Evolutionary conservation across 1,140 invertebrate genomes (phyloP), one percentile per base, ranked within the genome.

Genomic region (Drosophila triauraria): DNA sequence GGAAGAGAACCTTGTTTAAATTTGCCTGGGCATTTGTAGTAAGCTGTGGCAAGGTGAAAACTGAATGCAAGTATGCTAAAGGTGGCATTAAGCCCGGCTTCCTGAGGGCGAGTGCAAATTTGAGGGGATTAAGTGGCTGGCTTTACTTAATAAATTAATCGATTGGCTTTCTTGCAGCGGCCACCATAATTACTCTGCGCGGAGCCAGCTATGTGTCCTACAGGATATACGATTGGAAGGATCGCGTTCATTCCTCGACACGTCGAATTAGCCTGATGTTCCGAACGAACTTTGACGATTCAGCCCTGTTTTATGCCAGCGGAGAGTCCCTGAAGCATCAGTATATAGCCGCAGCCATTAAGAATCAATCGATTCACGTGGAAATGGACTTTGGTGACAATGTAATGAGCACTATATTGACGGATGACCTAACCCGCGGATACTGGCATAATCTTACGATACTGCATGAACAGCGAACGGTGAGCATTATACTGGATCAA

Each of bases 181-280:
- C 97, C 4, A 98, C 97, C 1, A 95, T 97, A 62, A 93, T 98
- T 30, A 98, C 98, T 0, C 93, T 98, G 12, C 94, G 97, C 71
- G 98, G 98, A 0, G 98, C 97, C 58, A 98, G 98, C 30, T 98
- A 97, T 93, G 96, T 99, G 2, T 98, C 97, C 1, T 98, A 98
- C 93, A 94, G 97, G 56, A 96, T 98, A 15, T 98, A 98, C 91
- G 96, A 98, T 83, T 98, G 97, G 96, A 97, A 97, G 91, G 97
- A 98, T 93, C 94, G 97, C 44, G 96, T 98, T 10, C 97, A 98
- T 91, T 97, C 97, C 1, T 96, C 97, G 25, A 95, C 95, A 9
- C 98, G 96, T 70, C 94, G 97, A 75, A 97, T 98, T 64, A 98
- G 97, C 86, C 93, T 99, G 69, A 95, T 96, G 85, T 98, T 99